Evolutionary conservation across 2,113 vertebrate species (phyloP), one percentile per base, ranked within the genome.

Genomic region (Bujurquina vittata): DNA sequence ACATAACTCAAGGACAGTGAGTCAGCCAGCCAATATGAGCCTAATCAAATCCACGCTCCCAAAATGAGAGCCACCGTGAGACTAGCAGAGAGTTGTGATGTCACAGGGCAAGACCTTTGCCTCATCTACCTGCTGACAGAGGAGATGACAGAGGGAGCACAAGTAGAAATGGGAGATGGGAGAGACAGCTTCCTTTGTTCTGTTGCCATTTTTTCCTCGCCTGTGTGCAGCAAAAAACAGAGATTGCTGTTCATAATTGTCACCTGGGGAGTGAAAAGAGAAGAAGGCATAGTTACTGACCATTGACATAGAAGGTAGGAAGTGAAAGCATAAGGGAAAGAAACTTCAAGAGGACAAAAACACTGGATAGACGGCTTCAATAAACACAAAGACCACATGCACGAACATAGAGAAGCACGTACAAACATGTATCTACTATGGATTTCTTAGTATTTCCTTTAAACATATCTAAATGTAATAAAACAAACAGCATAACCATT

Each of bases 1-100:
- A 81, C 84, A 85, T 84, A 91, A 90, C 80, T 91, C 88, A 91
- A 94, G 84, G 90, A 89, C 91, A 83, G 80, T 77, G 87, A 91
- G 86, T 88, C 92, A 90, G 90, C 74, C 74, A 37, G 79, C 82
- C 80, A 88, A 85, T 86, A 85, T 79, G 78, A 86, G 72, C 73
- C 63, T 91, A 88, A 92, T 90, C 85, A 81, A 80, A 91, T 93
- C 83, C 6, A 5, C 15, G 77, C 20, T 86, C 74, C 80, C 82
- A 88, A 91, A 91, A 92, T 84, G 83, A 58, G 90, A 93, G 90
- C 58, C 22, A 7, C 77, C 31, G 56, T 31, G 87, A 92, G 74
- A 87, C 76, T 33, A 59, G 78, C 55, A 63, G 49, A 67, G 80
- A 46, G 69, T 62, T 23, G 52, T 84, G 80, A 89, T 87, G 91